phyloP scores from a whole-genome alignment of 2,113 vertebrate genomes.

The Phylloscopus trochilus region DNA sequence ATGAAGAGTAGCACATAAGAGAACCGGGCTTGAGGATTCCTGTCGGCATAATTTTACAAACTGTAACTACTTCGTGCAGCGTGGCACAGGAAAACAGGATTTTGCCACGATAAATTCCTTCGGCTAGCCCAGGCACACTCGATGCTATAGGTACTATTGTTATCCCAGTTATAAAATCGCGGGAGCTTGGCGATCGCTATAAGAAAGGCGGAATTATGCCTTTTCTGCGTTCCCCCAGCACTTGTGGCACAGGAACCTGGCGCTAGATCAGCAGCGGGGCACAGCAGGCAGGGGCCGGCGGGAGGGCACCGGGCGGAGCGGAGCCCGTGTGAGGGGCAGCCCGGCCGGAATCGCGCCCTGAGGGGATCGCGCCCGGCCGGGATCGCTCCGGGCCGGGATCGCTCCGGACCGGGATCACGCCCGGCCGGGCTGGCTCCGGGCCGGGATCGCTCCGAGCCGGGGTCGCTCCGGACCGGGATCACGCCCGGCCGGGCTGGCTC shows the following conservation, averaged over 20 bases:
- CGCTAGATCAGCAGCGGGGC: not conserved
- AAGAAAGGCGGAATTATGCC: not conserved
- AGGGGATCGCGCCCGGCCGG: not conserved
- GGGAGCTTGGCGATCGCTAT: not conserved
- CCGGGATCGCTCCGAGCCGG: not conserved
- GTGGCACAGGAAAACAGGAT: not conserved
- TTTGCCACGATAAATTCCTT: not conserved
- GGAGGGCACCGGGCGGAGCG: too few relatives aligned
- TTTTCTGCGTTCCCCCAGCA: not conserved
- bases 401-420: accelerated
- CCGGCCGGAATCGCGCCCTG: not conserved
- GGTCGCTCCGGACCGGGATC: not conserved
- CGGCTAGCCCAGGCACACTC: not conserved
- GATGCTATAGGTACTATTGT: accelerated
- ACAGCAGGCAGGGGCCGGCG: not conserved
- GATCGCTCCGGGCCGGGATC: accelerated
- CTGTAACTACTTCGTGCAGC: not conserved
- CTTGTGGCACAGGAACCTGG: not conserved
- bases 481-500: too few relatives aligned
- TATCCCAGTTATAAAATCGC: not conserved
- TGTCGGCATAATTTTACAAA: not conserved
- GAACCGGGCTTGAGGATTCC: not conserved
- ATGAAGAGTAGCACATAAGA: not conserved
- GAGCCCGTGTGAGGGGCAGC: not conserved
- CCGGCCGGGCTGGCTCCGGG: accelerated